Base-by-base conservation (phyloP, 1,140 invertebrate genomes). In the Cydia strobilella region DNA sequence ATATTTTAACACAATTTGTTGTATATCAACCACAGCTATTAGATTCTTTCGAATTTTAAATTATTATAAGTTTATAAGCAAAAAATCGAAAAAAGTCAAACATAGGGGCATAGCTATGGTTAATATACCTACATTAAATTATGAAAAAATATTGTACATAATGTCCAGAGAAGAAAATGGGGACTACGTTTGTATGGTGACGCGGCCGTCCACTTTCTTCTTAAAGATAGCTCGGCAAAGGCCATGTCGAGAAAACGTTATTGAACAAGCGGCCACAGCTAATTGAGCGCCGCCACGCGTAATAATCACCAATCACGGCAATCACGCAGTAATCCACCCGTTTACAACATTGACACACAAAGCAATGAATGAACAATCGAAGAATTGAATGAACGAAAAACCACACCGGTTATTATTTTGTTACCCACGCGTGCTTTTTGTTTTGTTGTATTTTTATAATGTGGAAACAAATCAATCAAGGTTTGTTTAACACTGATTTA, bases 301-400 rank as follows among this genome's bases (percentile, higher is more conserved):
- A 69, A 39, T 69, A 69, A 23, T 35, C 35, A 69, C 27, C 65
- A 69, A 69, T 69, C 65, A 69, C 65, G 65, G n/a, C 65, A 69
- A 69, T 69, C 65, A 69, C 65, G 65, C 35, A 69, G 12, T 69
- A 69, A 69, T 20, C 63, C 27, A n/a, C 18, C 31, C 31, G 65
- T 69, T 69, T n/a, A 69, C 65, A 35, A 35, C 65, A 69, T 69
- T 69, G 65, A 69, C 65, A 69, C 65, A 69, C 65, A 69, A 69
- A 69, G 27, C 31, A 6, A 39, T 69, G 65, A 69, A 69, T 69
- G n/a, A 69, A 69, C 65, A 69, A 69, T 69, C 27, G 65, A 69
- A 39, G 18, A n/a, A 69, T 25, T n/a, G 15, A 69, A 10, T 35
- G 23, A 12, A 35, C 27, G 27, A 31, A 69, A 69, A 69, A 69